Evolutionary conservation across 2,888 invertebrate species (phyloP).

Genomic region (Antheraea assamensis): DNA sequence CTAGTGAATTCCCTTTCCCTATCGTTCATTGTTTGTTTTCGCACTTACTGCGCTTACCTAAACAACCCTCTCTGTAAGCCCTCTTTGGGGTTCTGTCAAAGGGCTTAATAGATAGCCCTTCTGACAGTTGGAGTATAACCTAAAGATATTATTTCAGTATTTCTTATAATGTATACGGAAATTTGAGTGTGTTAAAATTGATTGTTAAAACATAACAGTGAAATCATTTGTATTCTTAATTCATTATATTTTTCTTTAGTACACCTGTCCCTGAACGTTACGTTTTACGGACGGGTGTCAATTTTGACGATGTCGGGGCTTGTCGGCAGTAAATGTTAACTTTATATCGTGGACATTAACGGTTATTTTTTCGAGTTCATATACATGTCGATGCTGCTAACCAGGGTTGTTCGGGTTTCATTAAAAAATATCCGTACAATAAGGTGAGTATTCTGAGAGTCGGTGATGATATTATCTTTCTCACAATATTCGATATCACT

Average conservation of each 20-base stretch:
- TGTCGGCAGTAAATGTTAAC: conserved; percentile 65
- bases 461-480: conserved; percentile 13
- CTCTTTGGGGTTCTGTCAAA: conserved; percentile 2
- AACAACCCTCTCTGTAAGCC: conserved; percentile 2
- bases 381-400: not conserved
- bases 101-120: conserved; percentile 5
- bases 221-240: not conserved
- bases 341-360: conserved; percentile 39
- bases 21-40: conserved; percentile 17
- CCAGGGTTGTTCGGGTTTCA: not conserved
- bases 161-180: not conserved
- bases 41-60: conserved; percentile 14
- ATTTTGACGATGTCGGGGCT: conserved; percentile 56
- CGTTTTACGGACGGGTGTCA: conserved; percentile 37
- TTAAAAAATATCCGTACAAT: conserved; percentile 17
- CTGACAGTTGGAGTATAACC: not conserved
- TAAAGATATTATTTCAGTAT: not conserved
- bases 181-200: not conserved
- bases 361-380: not conserved
- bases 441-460: not conserved
- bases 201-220: not conserved
- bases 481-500: not conserved
- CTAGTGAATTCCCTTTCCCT: conserved; percentile 21
- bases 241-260: not conserved
- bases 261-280: not conserved